Conservation (phyloP, 2,888 invertebrate species). For the Microdon myrmicae region DNA sequence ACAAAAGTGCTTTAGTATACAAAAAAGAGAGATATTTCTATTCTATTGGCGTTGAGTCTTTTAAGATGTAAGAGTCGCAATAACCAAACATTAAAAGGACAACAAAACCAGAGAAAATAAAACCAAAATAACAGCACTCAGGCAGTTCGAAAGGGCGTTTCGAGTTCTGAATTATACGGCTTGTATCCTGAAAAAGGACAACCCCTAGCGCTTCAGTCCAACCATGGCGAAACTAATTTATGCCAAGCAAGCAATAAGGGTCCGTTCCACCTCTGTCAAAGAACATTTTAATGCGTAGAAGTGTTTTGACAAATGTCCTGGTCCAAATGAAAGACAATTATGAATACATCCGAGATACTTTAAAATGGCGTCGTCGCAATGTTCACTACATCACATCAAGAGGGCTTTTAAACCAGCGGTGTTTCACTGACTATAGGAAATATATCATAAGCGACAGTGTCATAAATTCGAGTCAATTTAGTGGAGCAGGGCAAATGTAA, state of each 20-base stretch:
- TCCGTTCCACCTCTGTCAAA: conserved; percentile 23
- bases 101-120: conserved; percentile 16
- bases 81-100: conserved; percentile 40
- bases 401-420: too few relatives aligned
- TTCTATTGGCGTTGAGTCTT: not conserved
- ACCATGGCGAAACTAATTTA: conserved; percentile 44
- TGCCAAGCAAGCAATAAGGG: conserved; percentile 17
- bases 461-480: conserved; percentile 48
- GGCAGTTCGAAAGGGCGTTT: conserved; percentile 38
- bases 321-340: conserved; percentile 24
- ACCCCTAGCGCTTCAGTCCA: not conserved
- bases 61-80: conserved; percentile 20
- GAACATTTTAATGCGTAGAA: conserved; percentile 32
- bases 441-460: conserved; percentile 45
- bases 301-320: conserved; percentile 46
- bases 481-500: conserved; percentile 9
- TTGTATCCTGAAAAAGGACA: conserved; percentile 45
- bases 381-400: conserved; percentile 1
- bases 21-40: too few relatives aligned
- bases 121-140: conserved; percentile 23
- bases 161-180: conserved; percentile 28
- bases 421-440: conserved; percentile 36
- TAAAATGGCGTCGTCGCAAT: conserved; percentile 37
- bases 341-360: conserved; percentile 45
- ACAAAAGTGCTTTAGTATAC: conserved; percentile 35